Percentiles rank a stretch among this genome's conserved stretches.
Evolutionary conservation across 2,888 invertebrate genomes (phyloP).

Genomic region (Standfussiana lucernea): DNA sequence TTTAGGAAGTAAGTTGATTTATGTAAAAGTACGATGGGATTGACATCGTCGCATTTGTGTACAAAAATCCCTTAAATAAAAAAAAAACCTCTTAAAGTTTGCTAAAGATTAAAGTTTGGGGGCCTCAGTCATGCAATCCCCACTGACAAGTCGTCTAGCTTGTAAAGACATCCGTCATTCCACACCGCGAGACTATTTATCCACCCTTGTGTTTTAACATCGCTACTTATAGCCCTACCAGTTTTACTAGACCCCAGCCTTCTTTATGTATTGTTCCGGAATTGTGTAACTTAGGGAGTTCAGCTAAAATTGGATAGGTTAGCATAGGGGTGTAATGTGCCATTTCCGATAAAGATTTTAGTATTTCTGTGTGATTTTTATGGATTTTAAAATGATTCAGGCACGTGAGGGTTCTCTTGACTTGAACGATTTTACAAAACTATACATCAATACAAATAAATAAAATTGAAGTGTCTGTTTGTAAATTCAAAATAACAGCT

Average conservation of each 20-base stretch:
- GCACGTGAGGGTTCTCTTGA: slow-evolving; percentile 8
- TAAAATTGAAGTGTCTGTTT: too few relatives aligned
- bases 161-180: slow-evolving; percentile 90
- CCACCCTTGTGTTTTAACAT: slow-evolving; percentile 79
- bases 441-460: too few relatives aligned
- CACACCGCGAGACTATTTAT: slow-evolving; percentile 80
- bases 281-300: slow-evolving; percentile 46
- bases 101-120: slow-evolving; percentile 73
- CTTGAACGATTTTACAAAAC: slow-evolving; percentile 16
- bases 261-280: not conserved
- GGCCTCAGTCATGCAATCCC: slow-evolving; percentile 71
- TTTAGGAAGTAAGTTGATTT: too few relatives aligned
- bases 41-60: too few relatives aligned
- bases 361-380: slow-evolving; percentile 69
- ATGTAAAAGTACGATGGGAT: too few relatives aligned
- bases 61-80: too few relatives aligned
- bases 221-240: slow-evolving; percentile 77
- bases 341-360: slow-evolving; percentile 82
- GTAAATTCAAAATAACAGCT: too few relatives aligned
- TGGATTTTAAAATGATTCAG: slow-evolving; percentile 56
- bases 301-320: slow-evolving; percentile 51
- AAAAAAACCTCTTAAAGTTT: not conserved
- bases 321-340: slow-evolving; percentile 83
- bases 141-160: slow-evolving; percentile 84
- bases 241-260: slow-evolving; percentile 62